Evolutionary conservation across 2,888 invertebrate genomes (phyloP), one percentile per base, ranked within the genome.

Genomic region (Rhingia rostrata): DNA sequence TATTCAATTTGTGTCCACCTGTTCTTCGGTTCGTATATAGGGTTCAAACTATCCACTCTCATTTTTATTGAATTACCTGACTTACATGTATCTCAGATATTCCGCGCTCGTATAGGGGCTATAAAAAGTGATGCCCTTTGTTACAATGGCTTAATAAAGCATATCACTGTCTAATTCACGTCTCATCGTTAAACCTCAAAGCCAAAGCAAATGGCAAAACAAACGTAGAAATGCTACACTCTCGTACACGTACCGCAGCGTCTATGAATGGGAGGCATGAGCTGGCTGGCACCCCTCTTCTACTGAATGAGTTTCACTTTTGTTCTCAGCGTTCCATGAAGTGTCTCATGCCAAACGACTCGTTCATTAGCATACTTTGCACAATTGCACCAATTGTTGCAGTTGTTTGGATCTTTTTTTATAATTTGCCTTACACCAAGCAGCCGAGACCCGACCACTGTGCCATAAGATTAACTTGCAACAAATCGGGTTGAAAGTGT

Each of bases 351-450:
- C 54, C 49, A 67, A 54, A 6, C 58, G 30, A 32, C 56, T 66
- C 7, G 39, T 60, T 78, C 53, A 78, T 83, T 83, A 83, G 83
- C 83, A 83, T 83, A 74, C 78, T 79, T 83, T 35, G 73, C 79
- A 79, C 73, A 73, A 78, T 77, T 82, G 82, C 67, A 73, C 47
- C 69, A 70, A 75, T 70, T 82, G 77, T 58, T 74, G 67, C 51
- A 49, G 66, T 79, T 64, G 35, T 53, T 12, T 47, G 41, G 30
- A 51, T 61, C 43, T 61, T 35, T 60, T 64, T 63, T 67, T 49
- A 61, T 67, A 14, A 54, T 43, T 75, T 66, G 49, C 51, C 14
- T 60, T 60, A 30, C 37, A 45, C 43, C 51, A 43, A 14, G 6
- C 4, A 6, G 22, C 22, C 2, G 45, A 14, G 45, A 45, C 7